These are phyloP conservation scores for Stictocephala bisonia DNA, from an alignment of 2,888 invertebrate genomes.

Conservation along the genomic window DNA sequence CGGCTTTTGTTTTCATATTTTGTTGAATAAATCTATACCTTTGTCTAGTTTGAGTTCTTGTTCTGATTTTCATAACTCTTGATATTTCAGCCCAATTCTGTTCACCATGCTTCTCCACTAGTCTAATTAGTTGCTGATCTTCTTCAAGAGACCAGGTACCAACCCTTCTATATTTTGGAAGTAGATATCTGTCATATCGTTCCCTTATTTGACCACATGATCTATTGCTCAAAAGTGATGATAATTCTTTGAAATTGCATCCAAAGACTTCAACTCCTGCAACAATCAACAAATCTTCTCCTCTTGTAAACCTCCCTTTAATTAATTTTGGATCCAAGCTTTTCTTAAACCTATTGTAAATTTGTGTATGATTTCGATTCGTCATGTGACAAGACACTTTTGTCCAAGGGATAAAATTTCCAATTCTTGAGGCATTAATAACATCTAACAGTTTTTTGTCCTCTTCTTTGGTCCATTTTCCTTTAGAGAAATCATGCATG, in stretches of 20 bases:
- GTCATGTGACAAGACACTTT: constrained; percentile 74
- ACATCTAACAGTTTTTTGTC: constrained; percentile 73
- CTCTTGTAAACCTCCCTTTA: constrained; percentile 73
- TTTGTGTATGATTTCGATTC: constrained; percentile 73
- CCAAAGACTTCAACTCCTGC: constrained; percentile 73
- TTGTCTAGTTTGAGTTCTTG: constrained; percentile 71
- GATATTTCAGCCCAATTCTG: constrained; percentile 69
- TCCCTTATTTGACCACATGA: constrained; percentile 47
- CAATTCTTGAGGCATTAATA: constrained; percentile 73
- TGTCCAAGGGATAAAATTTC: constrained; percentile 79
- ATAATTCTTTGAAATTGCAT: constrained; percentile 69
- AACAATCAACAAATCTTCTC: constrained; percentile 75
- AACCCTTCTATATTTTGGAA: constrained; percentile 63
- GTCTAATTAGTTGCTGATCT: constrained; percentile 70
- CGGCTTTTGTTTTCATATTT: constrained; percentile 34
- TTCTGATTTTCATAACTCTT: constrained; percentile 68
- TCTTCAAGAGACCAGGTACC: constrained; percentile 72
- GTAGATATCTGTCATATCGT: constrained; percentile 30
- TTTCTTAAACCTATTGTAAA: constrained; percentile 72
- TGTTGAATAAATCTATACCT: constrained; percentile 64
- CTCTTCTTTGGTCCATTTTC: constrained; percentile 76
- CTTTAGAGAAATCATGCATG: background rate
- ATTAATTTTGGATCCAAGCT: constrained; percentile 66
- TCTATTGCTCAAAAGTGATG: constrained; percentile 66
- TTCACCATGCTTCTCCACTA: constrained; percentile 67